phyloP scores from a whole-genome alignment of 2,797 vertebrate genomes.

The Chromis chromis region DNA sequence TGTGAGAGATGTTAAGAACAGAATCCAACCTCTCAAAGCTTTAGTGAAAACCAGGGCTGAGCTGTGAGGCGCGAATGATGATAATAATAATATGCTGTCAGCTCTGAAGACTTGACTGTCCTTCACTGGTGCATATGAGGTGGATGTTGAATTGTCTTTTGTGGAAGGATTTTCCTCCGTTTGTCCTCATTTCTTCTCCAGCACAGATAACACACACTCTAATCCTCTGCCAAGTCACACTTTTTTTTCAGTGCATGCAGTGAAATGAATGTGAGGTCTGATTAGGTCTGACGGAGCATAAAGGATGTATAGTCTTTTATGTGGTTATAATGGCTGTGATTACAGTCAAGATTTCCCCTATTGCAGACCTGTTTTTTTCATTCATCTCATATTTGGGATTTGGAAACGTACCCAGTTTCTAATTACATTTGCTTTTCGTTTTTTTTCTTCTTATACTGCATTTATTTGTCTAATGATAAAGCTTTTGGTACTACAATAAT shows the following conservation, averaged over 20 bases:
- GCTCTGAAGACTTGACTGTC: not conserved
- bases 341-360: not conserved
- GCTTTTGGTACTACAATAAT: no score
- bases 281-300: not conserved
- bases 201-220: not conserved
- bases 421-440: no score
- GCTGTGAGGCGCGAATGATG: not conserved
- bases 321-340: slow-evolving; percentile 1
- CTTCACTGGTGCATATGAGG: not conserved
- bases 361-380: no score
- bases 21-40: not conserved
- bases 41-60: not conserved
- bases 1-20: not conserved
- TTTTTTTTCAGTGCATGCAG: not conserved
- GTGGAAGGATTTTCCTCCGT: slow-evolving; percentile 3
- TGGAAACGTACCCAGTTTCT: no score
- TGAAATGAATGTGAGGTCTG: not conserved
- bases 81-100: slow-evolving; percentile 6
- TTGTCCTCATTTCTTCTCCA: not conserved
- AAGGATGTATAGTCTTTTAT: not conserved
- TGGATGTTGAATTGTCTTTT: slow-evolving; percentile 2
- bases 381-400: slow-evolving; percentile 1
- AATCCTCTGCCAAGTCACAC: not conserved
- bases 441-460: no score
- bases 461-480: no score